Percentiles rank a stretch among this genome's conserved stretches.
Evolutionary conservation across 2,888 invertebrate genomes (phyloP).

Genomic region (Microplitis manilae): DNA sequence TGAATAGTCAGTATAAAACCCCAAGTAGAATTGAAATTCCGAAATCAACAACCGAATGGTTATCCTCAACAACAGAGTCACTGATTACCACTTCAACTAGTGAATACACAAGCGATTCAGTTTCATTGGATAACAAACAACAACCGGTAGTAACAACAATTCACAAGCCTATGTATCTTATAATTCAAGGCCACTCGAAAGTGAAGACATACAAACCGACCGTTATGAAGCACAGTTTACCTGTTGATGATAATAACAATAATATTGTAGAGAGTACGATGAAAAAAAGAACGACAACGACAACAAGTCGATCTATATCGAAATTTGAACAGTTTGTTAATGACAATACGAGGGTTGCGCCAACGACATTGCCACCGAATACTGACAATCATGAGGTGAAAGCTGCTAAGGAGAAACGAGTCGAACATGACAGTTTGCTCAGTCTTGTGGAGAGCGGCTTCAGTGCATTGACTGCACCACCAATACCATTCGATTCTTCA

Average conservation of each 20-base stretch:
- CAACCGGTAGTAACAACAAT: conserved; percentile 74
- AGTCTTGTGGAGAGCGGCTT: conserved; percentile 62
- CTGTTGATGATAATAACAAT: conserved; percentile 52
- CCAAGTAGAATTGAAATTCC: too few species aligned
- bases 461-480: conserved; percentile 54
- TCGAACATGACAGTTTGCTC: conserved; percentile 54
- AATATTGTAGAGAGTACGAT: conserved; percentile 35
- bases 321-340: conserved; percentile 60
- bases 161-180: conserved; percentile 80
- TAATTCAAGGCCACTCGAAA: conserved; percentile 89
- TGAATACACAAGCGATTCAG: conserved; percentile 75
- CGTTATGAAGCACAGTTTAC: conserved; percentile 55
- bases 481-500: conserved; percentile 10
- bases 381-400: conserved; percentile 45
- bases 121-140: conserved; percentile 78
- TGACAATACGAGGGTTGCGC: conserved; percentile 54
- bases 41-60: not conserved
- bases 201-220: conserved; percentile 85
- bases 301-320: conserved; percentile 55
- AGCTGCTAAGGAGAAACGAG: conserved; percentile 37
- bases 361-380: conserved; percentile 35
- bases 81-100: conserved; percentile 74
- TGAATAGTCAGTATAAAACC: not conserved
- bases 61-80: conserved; percentile 53
- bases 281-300: conserved; percentile 37